A percentile compares a stretch with the other conserved stretches of the same genome.
These are phyloP conservation scores for Neolamprologus variostigma DNA, from an alignment of 2,113 vertebrate genomes.

Conservation along the genomic window DNA sequence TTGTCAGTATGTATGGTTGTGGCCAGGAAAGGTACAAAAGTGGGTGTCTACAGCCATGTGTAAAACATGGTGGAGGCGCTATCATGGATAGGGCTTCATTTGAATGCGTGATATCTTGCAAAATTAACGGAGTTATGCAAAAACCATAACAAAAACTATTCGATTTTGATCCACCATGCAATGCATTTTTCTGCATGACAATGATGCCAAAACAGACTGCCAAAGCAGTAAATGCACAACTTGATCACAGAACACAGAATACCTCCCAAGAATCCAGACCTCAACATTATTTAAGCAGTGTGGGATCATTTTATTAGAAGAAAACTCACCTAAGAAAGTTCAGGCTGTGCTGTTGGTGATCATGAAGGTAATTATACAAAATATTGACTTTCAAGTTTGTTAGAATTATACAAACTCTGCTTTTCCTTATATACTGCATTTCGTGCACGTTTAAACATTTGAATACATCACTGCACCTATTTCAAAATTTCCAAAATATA, in stretches of 20 bases:
- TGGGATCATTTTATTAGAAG: not conserved
- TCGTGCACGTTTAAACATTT: not conserved
- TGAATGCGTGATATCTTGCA: not conserved
- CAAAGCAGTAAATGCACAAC: not conserved
- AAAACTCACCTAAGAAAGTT: not conserved
- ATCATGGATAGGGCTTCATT: not conserved
- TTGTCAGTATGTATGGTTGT: not conserved
- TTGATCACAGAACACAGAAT: not conserved
- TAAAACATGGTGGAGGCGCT: not conserved
- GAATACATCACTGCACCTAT: not conserved
- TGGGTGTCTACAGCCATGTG: not conserved
- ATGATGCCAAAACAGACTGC: not conserved
- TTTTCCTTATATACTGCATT: not conserved
- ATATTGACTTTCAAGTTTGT: not conserved
- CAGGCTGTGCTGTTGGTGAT: not conserved
- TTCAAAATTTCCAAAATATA: not conserved
- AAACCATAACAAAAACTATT: not conserved
- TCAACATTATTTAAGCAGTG: not conserved
- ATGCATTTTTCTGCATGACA: not conserved
- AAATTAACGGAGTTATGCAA: not conserved
- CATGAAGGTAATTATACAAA: not conserved
- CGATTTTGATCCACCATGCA: not conserved
- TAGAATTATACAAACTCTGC: not conserved
- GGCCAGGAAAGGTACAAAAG: not conserved
- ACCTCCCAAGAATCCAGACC: not conserved